Evolutionary conservation across 2,888 invertebrate genomes (phyloP).

Genomic region (Hydrotaea diabolus): DNA sequence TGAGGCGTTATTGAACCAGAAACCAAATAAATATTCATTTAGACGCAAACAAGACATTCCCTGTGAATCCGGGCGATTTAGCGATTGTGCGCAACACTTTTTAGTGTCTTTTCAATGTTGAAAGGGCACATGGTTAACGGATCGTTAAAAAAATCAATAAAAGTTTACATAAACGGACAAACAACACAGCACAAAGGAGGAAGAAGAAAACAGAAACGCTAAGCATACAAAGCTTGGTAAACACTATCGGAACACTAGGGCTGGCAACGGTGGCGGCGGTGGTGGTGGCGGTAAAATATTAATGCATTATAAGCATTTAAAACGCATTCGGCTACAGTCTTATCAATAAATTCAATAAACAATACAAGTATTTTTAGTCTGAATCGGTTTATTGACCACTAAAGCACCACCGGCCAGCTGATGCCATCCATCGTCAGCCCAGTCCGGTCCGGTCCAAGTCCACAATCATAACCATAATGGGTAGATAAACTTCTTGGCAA

Average conservation of each 20-base stretch:
- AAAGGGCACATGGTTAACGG: conserved; percentile 35
- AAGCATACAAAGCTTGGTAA: background rate
- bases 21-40: conserved; percentile 41
- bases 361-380: background rate
- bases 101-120: background rate
- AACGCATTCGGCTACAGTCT: background rate
- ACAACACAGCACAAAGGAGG: background rate
- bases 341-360: conserved; percentile 50
- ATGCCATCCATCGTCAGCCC: background rate
- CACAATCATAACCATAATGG: background rate
- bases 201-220: background rate
- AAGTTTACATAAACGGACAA: conserved; percentile 2
- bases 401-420: background rate
- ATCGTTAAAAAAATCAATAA: conserved; percentile 36
- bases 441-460: background rate
- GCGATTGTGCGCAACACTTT: background rate
- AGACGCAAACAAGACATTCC: conserved; percentile 4
- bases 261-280: too few species aligned
- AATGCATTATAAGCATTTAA: conserved; percentile 36
- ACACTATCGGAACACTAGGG: background rate
- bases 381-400: conserved; percentile 54
- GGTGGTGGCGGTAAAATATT: conserved; percentile 23
- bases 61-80: background rate
- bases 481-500: conserved; percentile 45
- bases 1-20: conserved; percentile 31